Conservation (phyloP, 2,797 vertebrate species). For the Danio choprae region DNA sequence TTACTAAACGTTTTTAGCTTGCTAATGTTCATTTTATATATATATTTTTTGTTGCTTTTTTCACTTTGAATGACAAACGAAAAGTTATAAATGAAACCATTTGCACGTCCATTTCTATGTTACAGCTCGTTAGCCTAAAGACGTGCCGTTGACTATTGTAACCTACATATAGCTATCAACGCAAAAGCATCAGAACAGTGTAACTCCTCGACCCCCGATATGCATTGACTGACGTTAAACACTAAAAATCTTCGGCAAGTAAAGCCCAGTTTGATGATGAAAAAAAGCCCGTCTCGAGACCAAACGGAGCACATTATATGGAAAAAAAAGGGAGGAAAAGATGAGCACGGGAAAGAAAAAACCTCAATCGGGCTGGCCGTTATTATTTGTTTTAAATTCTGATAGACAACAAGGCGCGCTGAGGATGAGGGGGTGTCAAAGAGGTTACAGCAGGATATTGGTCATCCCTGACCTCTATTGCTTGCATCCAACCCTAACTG, state of each 20-base stretch:
- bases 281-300: not conserved
- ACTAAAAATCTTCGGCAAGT: slow-evolving; percentile 51
- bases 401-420: slow-evolving; percentile 19
- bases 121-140: slow-evolving; percentile 77
- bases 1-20: slow-evolving; percentile 60
- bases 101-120: slow-evolving; percentile 67
- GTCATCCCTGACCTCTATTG: slow-evolving; percentile 55
- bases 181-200: slow-evolving; percentile 66
- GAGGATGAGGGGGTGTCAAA: slow-evolving; percentile 46
- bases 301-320: slow-evolving; percentile 20
- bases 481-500: slow-evolving; percentile 38
- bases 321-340: not conserved
- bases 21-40: slow-evolving; percentile 51
- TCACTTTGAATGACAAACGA: slow-evolving; percentile 69
- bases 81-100: slow-evolving; percentile 71
- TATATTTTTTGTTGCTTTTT: slow-evolving; percentile 62
- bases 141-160: slow-evolving; percentile 75
- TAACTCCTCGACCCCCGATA: slow-evolving; percentile 74
- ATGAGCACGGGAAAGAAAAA: slow-evolving; percentile 37
- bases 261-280: slow-evolving; percentile 38
- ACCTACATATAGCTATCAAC: slow-evolving; percentile 63
- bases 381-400: slow-evolving; percentile 23
- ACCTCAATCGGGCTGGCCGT: slow-evolving; percentile 48
- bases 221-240: slow-evolving; percentile 67
- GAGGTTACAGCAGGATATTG: slow-evolving; percentile 54